Conservation (phyloP, 2,113 vertebrate species). For the Mirza zaza region DNA sequence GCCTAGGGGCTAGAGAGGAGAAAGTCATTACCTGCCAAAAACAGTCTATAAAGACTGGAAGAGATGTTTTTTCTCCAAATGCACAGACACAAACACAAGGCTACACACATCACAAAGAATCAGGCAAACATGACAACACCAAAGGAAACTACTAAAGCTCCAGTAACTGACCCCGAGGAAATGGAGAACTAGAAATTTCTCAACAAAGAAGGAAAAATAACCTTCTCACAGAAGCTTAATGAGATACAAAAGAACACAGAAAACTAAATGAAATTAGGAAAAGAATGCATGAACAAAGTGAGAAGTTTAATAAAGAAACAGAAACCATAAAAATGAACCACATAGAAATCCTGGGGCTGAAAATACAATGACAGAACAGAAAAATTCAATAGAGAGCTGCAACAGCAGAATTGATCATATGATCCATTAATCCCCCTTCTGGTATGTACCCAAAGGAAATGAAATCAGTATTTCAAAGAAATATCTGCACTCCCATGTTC, state of each 20-base stretch:
- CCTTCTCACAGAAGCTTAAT: background rate
- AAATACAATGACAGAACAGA: background rate
- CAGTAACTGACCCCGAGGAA: background rate
- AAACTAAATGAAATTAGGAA: background rate
- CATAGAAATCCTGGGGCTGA: background rate
- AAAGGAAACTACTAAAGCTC: background rate
- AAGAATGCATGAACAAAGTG: background rate
- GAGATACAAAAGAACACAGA: background rate
- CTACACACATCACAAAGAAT: background rate
- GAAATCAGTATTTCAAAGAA: background rate
- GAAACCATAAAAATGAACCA: background rate
- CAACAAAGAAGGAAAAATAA: background rate
- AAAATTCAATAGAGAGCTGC: background rate
- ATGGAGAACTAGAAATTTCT: background rate
- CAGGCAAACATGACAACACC: background rate
- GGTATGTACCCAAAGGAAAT: background rate
- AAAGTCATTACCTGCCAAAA: background rate
- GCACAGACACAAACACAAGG: background rate
- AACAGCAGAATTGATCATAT: background rate
- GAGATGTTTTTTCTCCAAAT: background rate
- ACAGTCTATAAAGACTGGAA: background rate
- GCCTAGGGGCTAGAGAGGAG: background rate
- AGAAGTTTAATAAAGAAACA: background rate
- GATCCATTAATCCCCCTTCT: background rate
- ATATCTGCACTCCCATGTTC: background rate